phyloP scores from a whole-genome alignment of 2,113 vertebrate genomes.

The Mormoops blainvillei region DNA sequence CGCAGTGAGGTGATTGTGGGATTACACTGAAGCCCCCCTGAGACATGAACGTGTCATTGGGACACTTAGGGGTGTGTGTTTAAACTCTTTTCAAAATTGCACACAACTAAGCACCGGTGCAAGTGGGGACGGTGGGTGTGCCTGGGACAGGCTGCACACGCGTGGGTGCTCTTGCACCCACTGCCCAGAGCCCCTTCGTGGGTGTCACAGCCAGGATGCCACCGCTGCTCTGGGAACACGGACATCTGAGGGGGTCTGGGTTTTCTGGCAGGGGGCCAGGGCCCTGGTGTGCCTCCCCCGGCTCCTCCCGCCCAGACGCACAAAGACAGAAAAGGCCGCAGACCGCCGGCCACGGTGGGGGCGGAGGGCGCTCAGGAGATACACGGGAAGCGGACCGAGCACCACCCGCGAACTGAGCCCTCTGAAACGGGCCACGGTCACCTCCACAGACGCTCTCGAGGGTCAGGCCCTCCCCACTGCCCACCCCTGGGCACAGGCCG shows the following conservation, averaged over 20 bases:
- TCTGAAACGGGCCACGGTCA: neutral
- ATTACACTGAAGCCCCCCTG: neutral
- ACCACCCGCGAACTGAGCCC: rapidly evolving
- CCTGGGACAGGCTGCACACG: neutral
- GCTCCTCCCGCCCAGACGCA: neutral
- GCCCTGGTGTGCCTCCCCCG: neutral
- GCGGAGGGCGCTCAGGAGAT: neutral
- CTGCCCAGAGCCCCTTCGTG: neutral
- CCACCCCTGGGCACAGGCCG: neutral
- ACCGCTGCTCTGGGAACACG: neutral
- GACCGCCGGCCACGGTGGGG: rapidly evolving
- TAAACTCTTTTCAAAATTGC: rapidly evolving
- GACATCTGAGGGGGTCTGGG: neutral
- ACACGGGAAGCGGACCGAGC: neutral
- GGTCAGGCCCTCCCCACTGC: neutral
- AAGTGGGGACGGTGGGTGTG: rapidly evolving
- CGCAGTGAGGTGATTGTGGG: neutral
- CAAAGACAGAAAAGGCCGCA: rapidly evolving
- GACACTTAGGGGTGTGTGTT: neutral
- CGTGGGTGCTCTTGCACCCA: rapidly evolving
- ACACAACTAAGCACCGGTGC: rapidly evolving
- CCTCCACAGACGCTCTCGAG: neutral
- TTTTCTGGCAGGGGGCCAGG: rapidly evolving
- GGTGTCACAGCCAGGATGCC: neutral
- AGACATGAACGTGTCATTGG: rapidly evolving